A percentile compares a stretch with the other conserved stretches of the same genome.
phyloP scores from a whole-genome alignment of 1,140 invertebrate species.

The Drosophila gunungcola region DNA sequence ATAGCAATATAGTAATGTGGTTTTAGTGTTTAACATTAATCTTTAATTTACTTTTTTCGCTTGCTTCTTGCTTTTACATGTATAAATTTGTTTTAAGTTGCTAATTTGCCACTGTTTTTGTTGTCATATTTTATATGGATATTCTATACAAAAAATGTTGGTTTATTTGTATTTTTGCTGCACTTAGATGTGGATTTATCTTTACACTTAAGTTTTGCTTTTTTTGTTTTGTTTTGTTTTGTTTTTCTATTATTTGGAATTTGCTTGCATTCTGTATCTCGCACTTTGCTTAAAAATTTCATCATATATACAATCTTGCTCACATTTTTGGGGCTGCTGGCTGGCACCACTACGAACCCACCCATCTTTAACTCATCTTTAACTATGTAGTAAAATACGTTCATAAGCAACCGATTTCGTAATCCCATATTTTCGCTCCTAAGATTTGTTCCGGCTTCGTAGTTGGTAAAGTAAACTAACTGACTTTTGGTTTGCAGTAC shows the following conservation, averaged over 20 bases:
- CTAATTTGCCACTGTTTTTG: slow-evolving; percentile 58
- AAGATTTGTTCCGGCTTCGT: slow-evolving; percentile 13
- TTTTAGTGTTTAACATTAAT: slow-evolving; percentile 52
- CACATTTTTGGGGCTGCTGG: slow-evolving; percentile 23
- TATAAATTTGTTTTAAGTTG: slow-evolving; percentile 57
- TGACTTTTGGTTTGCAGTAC: slow-evolving; percentile 49
- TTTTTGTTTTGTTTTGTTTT: slow-evolving; percentile 35
- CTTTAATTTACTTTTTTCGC: slow-evolving; percentile 49
- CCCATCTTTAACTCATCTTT: slow-evolving; percentile 10
- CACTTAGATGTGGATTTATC: slow-evolving; percentile 43
- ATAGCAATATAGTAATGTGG: slow-evolving; percentile 66
- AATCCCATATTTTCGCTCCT: slow-evolving; percentile 34
- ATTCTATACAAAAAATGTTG: slow-evolving; percentile 58
- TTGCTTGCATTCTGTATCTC: slow-evolving; percentile 50
- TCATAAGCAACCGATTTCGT: slow-evolving; percentile 68
- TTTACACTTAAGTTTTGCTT: slow-evolving; percentile 59
- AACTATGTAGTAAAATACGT: slow-evolving; percentile 42
- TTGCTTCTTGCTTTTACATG: slow-evolving; percentile 37
- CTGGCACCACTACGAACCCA: slow-evolving; percentile 20
- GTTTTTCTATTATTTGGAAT: slow-evolving; percentile 59
- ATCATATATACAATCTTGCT: slow-evolving; percentile 48
- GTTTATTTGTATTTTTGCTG: slow-evolving; percentile 45
- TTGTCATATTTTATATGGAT: slow-evolving; percentile 47
- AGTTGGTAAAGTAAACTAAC: slow-evolving; percentile 69
- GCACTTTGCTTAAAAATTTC: slow-evolving; percentile 23